Percentiles rank a stretch among this genome's conserved stretches.
phyloP scores from a whole-genome alignment of 2,797 vertebrate genomes.

The Bovichtus variegatus region DNA sequence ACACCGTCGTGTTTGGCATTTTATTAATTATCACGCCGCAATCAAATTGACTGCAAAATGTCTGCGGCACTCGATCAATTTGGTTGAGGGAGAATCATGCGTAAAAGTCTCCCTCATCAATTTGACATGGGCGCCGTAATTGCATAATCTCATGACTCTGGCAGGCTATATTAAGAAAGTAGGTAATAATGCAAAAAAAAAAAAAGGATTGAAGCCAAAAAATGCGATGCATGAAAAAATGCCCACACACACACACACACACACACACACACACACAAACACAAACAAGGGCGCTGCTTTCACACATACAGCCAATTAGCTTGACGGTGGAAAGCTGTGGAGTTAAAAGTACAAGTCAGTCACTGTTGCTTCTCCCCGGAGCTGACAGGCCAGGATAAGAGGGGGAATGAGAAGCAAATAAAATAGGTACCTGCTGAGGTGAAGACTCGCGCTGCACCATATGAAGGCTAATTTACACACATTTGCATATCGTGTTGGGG shows the following conservation, averaged over 20 bases:
- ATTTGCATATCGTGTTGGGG: slow-evolving; percentile 14
- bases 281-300: slow-evolving; percentile 30
- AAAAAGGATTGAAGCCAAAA: slow-evolving; percentile 39
- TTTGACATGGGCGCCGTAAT: slow-evolving; percentile 52
- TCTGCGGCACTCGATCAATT: slow-evolving; percentile 2
- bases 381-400: slow-evolving; percentile 30
- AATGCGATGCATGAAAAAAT: slow-evolving; percentile 21
- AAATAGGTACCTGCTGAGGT: slow-evolving; percentile 36
- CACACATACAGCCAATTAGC: slow-evolving; percentile 67
- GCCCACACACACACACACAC: slow-evolving; percentile 22
- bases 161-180: slow-evolving; percentile 60
- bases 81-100: background rate
- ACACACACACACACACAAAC: slow-evolving; percentile 20
- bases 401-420: background rate
- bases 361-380: slow-evolving; percentile 19
- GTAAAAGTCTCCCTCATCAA: slow-evolving; percentile 31
- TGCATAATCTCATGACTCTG: slow-evolving; percentile 52
- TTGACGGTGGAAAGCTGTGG: slow-evolving; percentile 42
- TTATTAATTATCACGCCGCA: slow-evolving; percentile 29
- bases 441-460: background rate
- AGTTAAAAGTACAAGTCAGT: slow-evolving; percentile 44
- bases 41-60: slow-evolving; percentile 22
- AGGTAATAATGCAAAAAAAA: slow-evolving; percentile 53
- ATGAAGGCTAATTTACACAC: background rate
- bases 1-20: slow-evolving; percentile 24